phyloP scores from a whole-genome alignment of 2,797 vertebrate genomes.

The Taeniopygia guttata region DNA sequence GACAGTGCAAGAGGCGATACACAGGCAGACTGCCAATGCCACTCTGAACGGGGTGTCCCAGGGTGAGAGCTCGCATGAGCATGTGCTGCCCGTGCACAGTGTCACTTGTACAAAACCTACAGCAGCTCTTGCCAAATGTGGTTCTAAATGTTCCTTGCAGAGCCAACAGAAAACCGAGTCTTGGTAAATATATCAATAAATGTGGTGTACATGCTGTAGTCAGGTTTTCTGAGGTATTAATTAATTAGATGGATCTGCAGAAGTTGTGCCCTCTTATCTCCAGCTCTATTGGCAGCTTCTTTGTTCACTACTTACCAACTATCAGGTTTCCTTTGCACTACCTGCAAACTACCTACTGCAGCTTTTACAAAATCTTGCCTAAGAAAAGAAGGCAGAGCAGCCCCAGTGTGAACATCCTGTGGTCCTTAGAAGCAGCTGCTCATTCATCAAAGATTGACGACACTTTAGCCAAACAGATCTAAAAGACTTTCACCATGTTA shows the following conservation, averaged over 20 bases:
- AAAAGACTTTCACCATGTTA: background rate
- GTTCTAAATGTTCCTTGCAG: slow-evolving; percentile 50
- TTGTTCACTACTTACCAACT: background rate
- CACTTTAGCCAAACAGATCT: background rate
- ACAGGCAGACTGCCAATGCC: slow-evolving; percentile 12
- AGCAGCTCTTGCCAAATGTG: slow-evolving; percentile 23
- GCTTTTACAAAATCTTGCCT: slow-evolving; percentile 8
- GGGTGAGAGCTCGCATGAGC: slow-evolving; percentile 9
- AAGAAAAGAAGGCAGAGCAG: background rate
- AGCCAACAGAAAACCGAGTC: slow-evolving; percentile 21
- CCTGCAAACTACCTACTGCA: background rate
- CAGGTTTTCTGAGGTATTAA: slow-evolving; percentile 60
- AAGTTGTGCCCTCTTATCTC: slow-evolving; percentile 6
- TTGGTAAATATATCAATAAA: slow-evolving; percentile 69
- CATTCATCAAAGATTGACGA: background rate
- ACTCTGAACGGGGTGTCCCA: background rate
- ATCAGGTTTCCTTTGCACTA: slow-evolving; percentile 52
- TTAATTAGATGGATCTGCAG: slow-evolving; percentile 7
- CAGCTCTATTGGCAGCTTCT: background rate
- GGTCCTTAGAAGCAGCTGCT: slow-evolving; percentile 1
- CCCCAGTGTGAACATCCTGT: background rate
- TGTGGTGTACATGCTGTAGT: slow-evolving; percentile 53
- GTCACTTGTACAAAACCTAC: slow-evolving; percentile 30
- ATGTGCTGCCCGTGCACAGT: slow-evolving; percentile 13
- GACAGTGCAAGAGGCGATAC: slow-evolving; percentile 24